phyloP scores from a whole-genome alignment of 2,888 invertebrate genomes.

The Philereme vetulata region DNA sequence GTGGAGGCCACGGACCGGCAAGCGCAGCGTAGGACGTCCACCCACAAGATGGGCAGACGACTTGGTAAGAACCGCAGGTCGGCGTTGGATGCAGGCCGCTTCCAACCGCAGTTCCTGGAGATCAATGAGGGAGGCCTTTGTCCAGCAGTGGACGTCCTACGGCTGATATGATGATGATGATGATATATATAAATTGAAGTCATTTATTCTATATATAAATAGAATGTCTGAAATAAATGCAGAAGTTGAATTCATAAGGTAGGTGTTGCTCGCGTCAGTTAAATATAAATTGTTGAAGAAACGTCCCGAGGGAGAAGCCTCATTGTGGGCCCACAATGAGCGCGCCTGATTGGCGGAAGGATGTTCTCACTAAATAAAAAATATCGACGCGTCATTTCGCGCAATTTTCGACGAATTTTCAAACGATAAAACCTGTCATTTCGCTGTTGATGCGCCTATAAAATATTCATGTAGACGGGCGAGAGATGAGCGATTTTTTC shows the following conservation, averaged over 20 bases:
- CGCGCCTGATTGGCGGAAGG: slow-evolving; percentile 83
- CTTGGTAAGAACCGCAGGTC: no score
- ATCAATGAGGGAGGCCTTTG: no score
- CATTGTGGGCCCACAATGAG: slow-evolving; percentile 79
- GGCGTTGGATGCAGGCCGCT: no score
- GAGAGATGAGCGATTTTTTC: slow-evolving; percentile 83
- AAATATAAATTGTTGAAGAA: slow-evolving; percentile 77
- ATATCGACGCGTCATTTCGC: slow-evolving; percentile 83
- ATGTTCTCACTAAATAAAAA: slow-evolving; percentile 83
- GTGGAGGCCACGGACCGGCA: no score
- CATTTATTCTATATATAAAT: neutral
- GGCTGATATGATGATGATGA: no score
- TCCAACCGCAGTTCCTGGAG: no score
- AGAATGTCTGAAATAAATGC: slow-evolving; percentile 17
- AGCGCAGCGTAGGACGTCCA: no score
- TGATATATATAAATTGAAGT: no score
- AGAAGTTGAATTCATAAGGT: slow-evolving; percentile 64
- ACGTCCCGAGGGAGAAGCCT: slow-evolving; percentile 70
- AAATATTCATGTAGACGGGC: slow-evolving; percentile 82
- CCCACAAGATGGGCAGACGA: no score
- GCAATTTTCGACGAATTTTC: slow-evolving; percentile 83
- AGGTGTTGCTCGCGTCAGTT: slow-evolving; percentile 76
- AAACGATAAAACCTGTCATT: slow-evolving; percentile 85
- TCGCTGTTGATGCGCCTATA: slow-evolving; percentile 83
- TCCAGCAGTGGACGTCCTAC: no score